A percentile compares a stretch with the other conserved stretches of the same genome.
Conservation (phyloP, 2,113 vertebrate species). For the Laticauda colubrina region DNA sequence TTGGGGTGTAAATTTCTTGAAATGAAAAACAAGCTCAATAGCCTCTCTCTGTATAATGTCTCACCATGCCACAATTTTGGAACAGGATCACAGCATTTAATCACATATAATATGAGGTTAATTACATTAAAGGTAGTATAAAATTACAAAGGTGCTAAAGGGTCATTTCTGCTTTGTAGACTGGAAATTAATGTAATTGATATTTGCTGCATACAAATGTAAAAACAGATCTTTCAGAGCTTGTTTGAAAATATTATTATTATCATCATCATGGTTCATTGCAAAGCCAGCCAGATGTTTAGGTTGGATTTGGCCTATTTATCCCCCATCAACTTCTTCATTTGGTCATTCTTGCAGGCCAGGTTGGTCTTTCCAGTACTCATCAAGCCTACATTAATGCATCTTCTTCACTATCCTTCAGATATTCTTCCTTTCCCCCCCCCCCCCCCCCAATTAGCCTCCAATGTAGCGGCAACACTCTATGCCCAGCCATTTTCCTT, state of each 20-base stretch:
- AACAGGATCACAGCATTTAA: constrained; percentile 14
- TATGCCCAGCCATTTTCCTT: background rate
- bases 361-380: background rate
- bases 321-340: background rate
- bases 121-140: constrained; percentile 15
- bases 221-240: background rate
- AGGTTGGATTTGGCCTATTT: background rate
- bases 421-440: background rate
- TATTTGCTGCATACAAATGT: background rate
- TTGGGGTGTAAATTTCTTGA: background rate
- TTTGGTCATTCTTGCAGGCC: background rate
- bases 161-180: constrained; percentile 18
- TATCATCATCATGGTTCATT: background rate
- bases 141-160: constrained; percentile 20
- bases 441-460: background rate
- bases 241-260: background rate
- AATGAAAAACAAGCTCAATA: background rate
- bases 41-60: background rate
- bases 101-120: constrained; percentile 18
- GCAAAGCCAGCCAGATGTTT: background rate
- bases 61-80: background rate
- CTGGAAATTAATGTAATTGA: background rate
- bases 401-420: background rate
- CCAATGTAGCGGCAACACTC: background rate
- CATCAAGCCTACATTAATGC: background rate